Conservation (phyloP, 2,113 vertebrate genomes). For the Spheniscus mendiculus region DNA sequence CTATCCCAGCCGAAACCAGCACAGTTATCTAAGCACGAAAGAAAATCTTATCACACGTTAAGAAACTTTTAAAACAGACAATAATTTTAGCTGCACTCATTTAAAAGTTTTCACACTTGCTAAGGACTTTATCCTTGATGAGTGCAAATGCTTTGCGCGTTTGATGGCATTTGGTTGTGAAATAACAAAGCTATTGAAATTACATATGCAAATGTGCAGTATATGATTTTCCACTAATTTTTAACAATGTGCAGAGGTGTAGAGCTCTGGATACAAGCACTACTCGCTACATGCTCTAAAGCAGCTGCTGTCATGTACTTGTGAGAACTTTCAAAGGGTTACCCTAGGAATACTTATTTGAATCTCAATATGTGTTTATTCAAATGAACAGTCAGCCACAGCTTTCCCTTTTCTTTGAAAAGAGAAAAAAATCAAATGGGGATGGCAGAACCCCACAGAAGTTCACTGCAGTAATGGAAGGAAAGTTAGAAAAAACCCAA, state of each 20-base stretch:
- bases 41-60: not conserved
- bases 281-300: not conserved
- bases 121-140: not conserved
- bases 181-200: slow-evolving; percentile 15
- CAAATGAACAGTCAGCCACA: not conserved
- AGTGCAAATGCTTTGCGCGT: not conserved
- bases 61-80: not conserved
- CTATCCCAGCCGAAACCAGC: too few relatives aligned
- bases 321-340: not conserved
- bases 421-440: not conserved
- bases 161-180: not conserved
- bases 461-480: not conserved
- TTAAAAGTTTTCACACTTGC: not conserved
- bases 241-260: not conserved
- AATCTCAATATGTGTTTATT: slow-evolving; percentile 21
- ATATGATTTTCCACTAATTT: slow-evolving; percentile 1
- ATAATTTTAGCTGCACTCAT: not conserved
- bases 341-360: not conserved
- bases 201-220: not conserved
- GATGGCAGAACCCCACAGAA: rapidly evolving
- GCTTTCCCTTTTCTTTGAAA: not conserved
- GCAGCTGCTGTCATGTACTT: not conserved
- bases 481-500: not conserved
- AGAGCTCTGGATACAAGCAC: not conserved
- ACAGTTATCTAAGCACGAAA: not conserved